Percentiles rank a stretch among this genome's conserved stretches.
Conservation (phyloP, 2,888 invertebrate genomes). For the Eudasyphora cyanicolor region DNA sequence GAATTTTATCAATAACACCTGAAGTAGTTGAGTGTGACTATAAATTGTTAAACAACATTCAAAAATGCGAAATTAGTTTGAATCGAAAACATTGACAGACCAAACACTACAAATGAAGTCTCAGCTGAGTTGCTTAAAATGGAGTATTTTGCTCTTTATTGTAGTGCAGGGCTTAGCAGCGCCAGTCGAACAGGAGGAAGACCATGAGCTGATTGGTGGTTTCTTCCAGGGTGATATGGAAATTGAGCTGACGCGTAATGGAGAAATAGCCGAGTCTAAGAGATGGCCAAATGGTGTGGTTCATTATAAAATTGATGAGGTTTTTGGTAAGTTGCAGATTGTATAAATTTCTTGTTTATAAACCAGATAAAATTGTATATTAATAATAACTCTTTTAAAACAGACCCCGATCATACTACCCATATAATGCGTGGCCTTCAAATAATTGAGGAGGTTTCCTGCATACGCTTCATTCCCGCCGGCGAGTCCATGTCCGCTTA, state of each 20-base stretch:
- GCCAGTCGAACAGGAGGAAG: too few species aligned
- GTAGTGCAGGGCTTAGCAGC: too few species aligned
- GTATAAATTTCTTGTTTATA: neutral
- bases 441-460: slow-evolving; percentile 86
- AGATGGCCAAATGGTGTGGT: slow-evolving; percentile 85
- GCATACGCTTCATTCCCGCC: slow-evolving; percentile 85
- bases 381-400: too few species aligned
- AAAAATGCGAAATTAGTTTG: too few species aligned
- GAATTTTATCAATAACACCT: too few species aligned
- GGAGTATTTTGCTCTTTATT: too few species aligned
- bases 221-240: slow-evolving; percentile 89
- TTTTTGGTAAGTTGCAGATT: slow-evolving; percentile 67
- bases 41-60: too few species aligned
- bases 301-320: slow-evolving; percentile 81
- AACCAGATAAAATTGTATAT: neutral
- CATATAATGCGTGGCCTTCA: slow-evolving; percentile 85
- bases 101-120: too few species aligned
- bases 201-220: slow-evolving; percentile 88
- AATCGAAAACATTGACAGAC: too few species aligned
- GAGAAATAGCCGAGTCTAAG: slow-evolving; percentile 80
- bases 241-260: slow-evolving; percentile 83
- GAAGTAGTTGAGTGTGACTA: too few species aligned
- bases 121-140: too few species aligned
- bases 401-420: slow-evolving; percentile 80
- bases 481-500: slow-evolving; percentile 73